Evolutionary conservation across 2,888 invertebrate species (phyloP).

Genomic region (Drosophila kambysellisi): DNA sequence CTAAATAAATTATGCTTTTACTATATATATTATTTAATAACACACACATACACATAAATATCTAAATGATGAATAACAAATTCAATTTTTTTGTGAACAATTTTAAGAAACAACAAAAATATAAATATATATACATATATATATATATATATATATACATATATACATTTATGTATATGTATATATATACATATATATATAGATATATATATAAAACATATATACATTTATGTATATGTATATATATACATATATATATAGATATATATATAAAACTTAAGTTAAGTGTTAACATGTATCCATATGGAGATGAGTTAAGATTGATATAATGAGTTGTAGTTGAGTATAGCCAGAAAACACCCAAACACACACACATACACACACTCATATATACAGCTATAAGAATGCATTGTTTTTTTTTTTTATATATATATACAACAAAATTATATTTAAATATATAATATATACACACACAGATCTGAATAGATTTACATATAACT

Average conservation of each 20-base stretch:
- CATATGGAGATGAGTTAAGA: conserved; percentile 45
- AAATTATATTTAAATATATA: conserved; percentile 28
- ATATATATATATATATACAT: background rate
- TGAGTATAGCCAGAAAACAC: conserved; percentile 32
- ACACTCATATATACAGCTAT: conserved; percentile 28
- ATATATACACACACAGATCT: conserved; percentile 51
- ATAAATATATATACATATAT: background rate
- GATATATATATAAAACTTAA: conserved; percentile 27
- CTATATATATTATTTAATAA: conserved; percentile 40
- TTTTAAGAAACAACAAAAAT: conserved; percentile 28
- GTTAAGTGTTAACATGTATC: conserved; percentile 68
- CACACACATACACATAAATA: conserved; percentile 26
- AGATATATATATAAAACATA: conserved; percentile 9
- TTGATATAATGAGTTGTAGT: conserved; percentile 32
- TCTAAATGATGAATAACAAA: conserved; percentile 26
- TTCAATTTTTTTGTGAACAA: conserved; percentile 30
- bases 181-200: background rate
- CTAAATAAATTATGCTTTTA: conserved; percentile 67
- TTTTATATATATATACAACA: conserved; percentile 30
- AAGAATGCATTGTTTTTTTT: conserved; percentile 51
- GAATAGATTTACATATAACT: conserved; percentile 49
- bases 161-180: too few relatives aligned
- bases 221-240: too few relatives aligned
- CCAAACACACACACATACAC: conserved; percentile 30
- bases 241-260: background rate